A percentile compares a stretch with the other conserved stretches of the same genome.
Evolutionary conservation across 2,888 invertebrate species (phyloP).

Genomic region (Leptura quadrifasciata): DNA sequence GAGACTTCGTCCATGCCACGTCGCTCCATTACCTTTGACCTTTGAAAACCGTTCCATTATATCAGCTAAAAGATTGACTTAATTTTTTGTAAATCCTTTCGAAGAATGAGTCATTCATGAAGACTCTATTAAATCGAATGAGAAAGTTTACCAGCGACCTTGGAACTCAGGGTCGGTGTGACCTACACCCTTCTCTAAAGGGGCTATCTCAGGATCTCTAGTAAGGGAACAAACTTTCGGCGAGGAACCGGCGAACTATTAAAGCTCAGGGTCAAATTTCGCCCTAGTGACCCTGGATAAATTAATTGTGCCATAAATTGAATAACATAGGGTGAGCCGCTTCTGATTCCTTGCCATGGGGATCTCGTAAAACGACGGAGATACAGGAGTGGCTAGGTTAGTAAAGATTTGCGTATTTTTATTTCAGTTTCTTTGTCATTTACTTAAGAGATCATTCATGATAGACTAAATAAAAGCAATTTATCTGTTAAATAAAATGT

Average conservation of each 20-base stretch:
- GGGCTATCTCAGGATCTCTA: constrained; percentile 15
- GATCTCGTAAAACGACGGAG: too few species aligned
- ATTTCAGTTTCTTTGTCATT: too few species aligned
- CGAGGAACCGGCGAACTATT: background rate
- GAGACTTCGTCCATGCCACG: background rate
- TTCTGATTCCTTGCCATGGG: background rate
- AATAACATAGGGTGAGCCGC: background rate
- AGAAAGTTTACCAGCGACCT: constrained; percentile 12
- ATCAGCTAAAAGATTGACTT: background rate
- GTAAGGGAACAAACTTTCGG: background rate
- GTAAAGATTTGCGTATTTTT: too few species aligned
- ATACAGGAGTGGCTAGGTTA: too few species aligned
- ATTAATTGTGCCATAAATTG: background rate
- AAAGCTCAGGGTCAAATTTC: background rate
- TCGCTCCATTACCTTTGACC: background rate
- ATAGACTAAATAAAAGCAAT: too few species aligned
- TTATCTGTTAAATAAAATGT: too few species aligned
- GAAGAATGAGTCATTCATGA: constrained; percentile 33
- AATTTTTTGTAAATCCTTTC: constrained; percentile 14
- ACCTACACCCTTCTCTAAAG: background rate
- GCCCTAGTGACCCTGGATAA: background rate
- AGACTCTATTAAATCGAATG: constrained; percentile 5
- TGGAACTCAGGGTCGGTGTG: constrained; percentile 8
- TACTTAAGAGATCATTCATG: too few species aligned
- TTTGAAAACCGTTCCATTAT: constrained; percentile 18